Conservation (phyloP, 2,888 invertebrate genomes). For the Agrenia bidenticulata region DNA sequence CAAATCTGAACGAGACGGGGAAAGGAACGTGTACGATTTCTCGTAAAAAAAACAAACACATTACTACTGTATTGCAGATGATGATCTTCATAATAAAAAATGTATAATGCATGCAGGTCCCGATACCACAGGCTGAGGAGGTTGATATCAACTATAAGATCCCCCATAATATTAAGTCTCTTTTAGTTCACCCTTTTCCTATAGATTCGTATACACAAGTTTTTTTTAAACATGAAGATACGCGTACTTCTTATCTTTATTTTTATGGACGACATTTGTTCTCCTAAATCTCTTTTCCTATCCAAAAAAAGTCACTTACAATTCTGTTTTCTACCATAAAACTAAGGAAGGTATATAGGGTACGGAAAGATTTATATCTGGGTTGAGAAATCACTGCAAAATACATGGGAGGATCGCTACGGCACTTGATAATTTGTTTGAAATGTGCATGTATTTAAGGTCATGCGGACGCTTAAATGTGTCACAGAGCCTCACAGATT, state of each 20-base stretch:
- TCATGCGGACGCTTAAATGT: slow-evolving; percentile 13
- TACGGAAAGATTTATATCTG: too few species aligned
- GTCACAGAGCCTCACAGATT: slow-evolving; percentile 13
- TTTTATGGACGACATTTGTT: slow-evolving; percentile 22
- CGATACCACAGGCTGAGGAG: too few species aligned
- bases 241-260: slow-evolving; percentile 16
- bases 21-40: too few species aligned
- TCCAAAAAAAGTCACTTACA: not conserved
- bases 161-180: too few species aligned
- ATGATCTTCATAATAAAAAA: too few species aligned
- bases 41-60: too few species aligned
- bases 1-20: too few species aligned
- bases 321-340: slow-evolving; percentile 8
- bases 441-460: slow-evolving; percentile 13
- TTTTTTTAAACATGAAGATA: slow-evolving; percentile 3
- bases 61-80: too few species aligned
- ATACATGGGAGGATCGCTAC: not conserved
- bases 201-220: too few species aligned
- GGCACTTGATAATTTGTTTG: slow-evolving; percentile 14
- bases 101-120: too few species aligned
- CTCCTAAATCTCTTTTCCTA: slow-evolving; percentile 10
- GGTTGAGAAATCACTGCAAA: not conserved
- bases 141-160: too few species aligned
- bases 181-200: too few species aligned
- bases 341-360: not conserved